Evolutionary conservation across 2,888 invertebrate genomes (phyloP).

Genomic region (Spodoptera exigua): DNA sequence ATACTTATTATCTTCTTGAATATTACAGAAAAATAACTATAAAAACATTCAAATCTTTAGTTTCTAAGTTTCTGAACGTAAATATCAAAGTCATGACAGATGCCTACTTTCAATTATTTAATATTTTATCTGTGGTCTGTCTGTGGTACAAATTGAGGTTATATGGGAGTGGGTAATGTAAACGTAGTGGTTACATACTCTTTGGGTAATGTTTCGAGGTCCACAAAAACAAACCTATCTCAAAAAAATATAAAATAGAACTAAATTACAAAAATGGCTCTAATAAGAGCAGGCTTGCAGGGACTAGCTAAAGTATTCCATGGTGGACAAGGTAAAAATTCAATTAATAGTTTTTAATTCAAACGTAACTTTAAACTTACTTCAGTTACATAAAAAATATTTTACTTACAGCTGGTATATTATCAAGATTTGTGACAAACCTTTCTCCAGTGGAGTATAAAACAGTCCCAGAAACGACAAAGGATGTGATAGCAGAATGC

Average conservation of each 20-base stretch:
- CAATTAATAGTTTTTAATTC: background rate
- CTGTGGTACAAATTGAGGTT: constrained; percentile 58
- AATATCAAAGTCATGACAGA: too few species aligned
- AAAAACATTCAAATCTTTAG: too few species aligned
- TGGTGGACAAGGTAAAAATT: constrained; percentile 69
- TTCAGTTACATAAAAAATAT: constrained; percentile 11
- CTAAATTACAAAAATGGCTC: constrained; percentile 63
- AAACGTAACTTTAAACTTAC: background rate
- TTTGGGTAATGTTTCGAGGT: constrained; percentile 42
- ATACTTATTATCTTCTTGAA: too few species aligned
- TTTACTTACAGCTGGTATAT: constrained; percentile 70
- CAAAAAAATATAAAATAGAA: background rate
- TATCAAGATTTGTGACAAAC: constrained; percentile 78
- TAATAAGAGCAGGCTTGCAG: constrained; percentile 78
- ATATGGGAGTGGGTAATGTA: too few species aligned
- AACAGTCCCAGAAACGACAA: constrained; percentile 68
- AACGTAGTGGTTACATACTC: too few species aligned
- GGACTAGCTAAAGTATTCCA: constrained; percentile 71
- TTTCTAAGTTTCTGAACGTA: too few species aligned
- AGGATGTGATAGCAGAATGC: constrained; percentile 90
- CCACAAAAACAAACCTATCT: constrained; percentile 3
- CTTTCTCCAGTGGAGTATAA: constrained; percentile 68
- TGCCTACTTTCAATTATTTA: too few species aligned
- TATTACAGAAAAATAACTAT: too few species aligned
- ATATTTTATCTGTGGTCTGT: constrained; percentile 9